phyloP scores from a whole-genome alignment of 37 sponge, comb jelly and placozoan species.

The Bolinopsis microptera region DNA sequence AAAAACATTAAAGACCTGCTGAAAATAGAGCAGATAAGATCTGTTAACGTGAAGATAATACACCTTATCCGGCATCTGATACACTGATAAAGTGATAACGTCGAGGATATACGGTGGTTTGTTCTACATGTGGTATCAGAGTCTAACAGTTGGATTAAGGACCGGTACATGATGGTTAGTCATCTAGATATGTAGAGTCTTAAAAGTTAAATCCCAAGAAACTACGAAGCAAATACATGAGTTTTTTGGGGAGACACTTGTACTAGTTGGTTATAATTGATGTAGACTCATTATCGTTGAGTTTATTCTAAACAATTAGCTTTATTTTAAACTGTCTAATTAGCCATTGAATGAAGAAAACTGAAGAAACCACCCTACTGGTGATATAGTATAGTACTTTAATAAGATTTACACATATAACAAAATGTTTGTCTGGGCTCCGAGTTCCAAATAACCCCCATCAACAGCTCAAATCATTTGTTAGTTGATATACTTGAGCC shows the following conservation, averaged over 20 bases:
- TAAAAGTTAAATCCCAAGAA: not conserved
- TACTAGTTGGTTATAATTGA: no score
- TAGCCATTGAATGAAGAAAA: no score
- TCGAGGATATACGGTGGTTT: not conserved
- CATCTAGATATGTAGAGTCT: not conserved
- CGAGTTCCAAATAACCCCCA: no score
- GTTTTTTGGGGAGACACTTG: not conserved
- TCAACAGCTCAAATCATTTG: no score
- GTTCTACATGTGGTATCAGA: not conserved
- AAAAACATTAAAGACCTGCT: not conserved
- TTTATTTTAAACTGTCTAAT: no score
- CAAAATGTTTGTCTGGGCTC: no score
- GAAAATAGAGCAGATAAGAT: not conserved
- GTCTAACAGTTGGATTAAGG: not conserved
- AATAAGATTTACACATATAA: no score
- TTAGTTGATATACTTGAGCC: no score
- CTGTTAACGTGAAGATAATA: not conserved
- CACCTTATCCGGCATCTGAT: constrained; percentile 4
- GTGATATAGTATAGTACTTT: no score
- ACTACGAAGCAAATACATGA: not conserved
- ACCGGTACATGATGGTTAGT: not conserved
- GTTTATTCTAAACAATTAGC: no score
- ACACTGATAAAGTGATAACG: not conserved
- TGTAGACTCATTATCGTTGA: no score
- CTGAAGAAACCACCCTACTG: no score